These are phyloP conservation scores for Hypercompe scribonia DNA, from an alignment of 2,888 invertebrate genomes.

Conservation along the genomic window DNA sequence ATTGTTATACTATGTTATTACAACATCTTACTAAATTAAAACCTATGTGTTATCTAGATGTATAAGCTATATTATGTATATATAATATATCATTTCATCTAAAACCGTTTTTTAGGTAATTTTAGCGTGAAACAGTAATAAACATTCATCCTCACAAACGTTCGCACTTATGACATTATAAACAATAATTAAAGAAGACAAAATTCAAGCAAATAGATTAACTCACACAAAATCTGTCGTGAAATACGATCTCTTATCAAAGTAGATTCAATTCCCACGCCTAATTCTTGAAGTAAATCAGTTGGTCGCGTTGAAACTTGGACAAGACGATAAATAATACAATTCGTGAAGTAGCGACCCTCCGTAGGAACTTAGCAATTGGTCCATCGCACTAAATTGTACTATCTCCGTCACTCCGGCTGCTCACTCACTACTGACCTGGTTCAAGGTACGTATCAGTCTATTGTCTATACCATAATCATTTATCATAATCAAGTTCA, in stretches of 20 bases:
- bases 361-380: constrained; percentile 54
- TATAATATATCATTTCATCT: no score
- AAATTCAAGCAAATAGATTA: background rate
- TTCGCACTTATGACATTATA: no score
- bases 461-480: background rate
- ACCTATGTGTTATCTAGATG: no score
- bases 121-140: no score
- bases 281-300: constrained; percentile 14
- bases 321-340: constrained; percentile 53
- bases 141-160: no score
- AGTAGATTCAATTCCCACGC: constrained; percentile 13
- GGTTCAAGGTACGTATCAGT: constrained; percentile 16
- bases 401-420: constrained; percentile 43
- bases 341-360: constrained; percentile 49
- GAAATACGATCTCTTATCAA: background rate
- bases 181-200: no score
- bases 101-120: no score
- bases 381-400: constrained; percentile 44
- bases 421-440: constrained; percentile 36
- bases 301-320: constrained; percentile 17
- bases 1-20: no score
- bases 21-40: no score
- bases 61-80: no score
- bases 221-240: background rate
- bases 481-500: background rate